Conservation (phyloP, 2,888 invertebrate genomes). For the Phymatocera aterrima region DNA sequence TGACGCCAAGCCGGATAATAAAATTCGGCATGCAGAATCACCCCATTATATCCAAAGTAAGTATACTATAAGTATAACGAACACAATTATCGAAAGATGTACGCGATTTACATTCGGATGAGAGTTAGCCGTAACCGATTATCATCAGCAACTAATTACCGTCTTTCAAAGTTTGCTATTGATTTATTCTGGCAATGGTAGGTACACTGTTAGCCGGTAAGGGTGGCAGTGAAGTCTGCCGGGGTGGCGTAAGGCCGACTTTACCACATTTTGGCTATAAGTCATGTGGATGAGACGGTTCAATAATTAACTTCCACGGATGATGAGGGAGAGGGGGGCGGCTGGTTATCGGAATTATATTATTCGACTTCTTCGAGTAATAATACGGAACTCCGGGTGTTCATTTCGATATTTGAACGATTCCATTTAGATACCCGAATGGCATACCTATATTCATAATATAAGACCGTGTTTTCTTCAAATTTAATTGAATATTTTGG, state of each 20-base stretch:
- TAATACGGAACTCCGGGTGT: constrained; percentile 50
- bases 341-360: constrained; percentile 67
- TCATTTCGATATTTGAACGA: constrained; percentile 58
- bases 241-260: constrained; percentile 35
- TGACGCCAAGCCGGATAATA: too few species aligned
- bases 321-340: too few species aligned
- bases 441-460: neutral
- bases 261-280: constrained; percentile 60
- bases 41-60: too few species aligned
- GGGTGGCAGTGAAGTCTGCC: constrained; percentile 14
- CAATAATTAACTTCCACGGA: constrained; percentile 70
- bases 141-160: constrained; percentile 40
- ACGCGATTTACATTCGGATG: neutral
- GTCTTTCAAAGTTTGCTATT: constrained; percentile 38
- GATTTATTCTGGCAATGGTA: constrained; percentile 36
- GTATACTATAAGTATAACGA: neutral
- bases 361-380: constrained; percentile 61
- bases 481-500: constrained; percentile 16
- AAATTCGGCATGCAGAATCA: too few species aligned
- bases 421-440: constrained; percentile 65
- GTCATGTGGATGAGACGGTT: constrained; percentile 67
- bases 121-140: constrained; percentile 29
- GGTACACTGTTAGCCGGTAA: constrained; percentile 35
- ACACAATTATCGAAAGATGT: neutral
- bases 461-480: constrained; percentile 4